phyloP scores from a whole-genome alignment of 2,113 vertebrate species.

The Tricholaema leucomelas region DNA sequence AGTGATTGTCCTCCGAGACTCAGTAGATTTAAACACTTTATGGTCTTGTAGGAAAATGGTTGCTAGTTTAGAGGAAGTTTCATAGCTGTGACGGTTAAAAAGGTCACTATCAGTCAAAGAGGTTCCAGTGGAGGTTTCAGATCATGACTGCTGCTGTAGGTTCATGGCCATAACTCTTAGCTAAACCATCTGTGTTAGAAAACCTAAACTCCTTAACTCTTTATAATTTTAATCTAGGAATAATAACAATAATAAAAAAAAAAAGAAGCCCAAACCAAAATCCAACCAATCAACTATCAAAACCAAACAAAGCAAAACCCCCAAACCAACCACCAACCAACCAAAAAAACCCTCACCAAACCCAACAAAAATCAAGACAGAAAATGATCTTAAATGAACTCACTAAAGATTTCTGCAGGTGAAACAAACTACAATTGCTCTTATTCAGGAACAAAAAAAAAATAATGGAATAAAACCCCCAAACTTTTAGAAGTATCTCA shows the following conservation, averaged over 20 bases:
- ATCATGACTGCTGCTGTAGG: not conserved
- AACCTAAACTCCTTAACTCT: not conserved
- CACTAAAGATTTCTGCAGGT: not conserved
- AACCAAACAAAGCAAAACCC: not conserved
- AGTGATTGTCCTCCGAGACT: too few relatives aligned
- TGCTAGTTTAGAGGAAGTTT: not conserved
- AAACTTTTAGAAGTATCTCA: not conserved
- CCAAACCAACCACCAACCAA: not conserved
- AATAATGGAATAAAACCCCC: not conserved
- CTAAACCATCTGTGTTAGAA: not conserved
- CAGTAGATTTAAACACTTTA: not conserved
- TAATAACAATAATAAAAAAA: not conserved
- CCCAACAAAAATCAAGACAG: rapidly evolving
- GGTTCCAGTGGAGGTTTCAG: not conserved
- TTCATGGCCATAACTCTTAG: not conserved
- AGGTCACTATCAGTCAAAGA: not conserved
- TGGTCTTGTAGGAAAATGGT: not conserved
- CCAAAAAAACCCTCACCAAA: not conserved
- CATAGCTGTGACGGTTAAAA: not conserved
- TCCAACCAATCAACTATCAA: not conserved
- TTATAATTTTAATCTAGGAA: not conserved
- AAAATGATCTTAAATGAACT: not conserved
- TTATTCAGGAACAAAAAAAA: not conserved
- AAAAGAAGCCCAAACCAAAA: too few relatives aligned
- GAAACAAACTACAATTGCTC: not conserved